These are phyloP conservation scores for Latrodectus geometricus DNA, from an alignment of 1,140 invertebrate genomes.

Conservation along the genomic window DNA sequence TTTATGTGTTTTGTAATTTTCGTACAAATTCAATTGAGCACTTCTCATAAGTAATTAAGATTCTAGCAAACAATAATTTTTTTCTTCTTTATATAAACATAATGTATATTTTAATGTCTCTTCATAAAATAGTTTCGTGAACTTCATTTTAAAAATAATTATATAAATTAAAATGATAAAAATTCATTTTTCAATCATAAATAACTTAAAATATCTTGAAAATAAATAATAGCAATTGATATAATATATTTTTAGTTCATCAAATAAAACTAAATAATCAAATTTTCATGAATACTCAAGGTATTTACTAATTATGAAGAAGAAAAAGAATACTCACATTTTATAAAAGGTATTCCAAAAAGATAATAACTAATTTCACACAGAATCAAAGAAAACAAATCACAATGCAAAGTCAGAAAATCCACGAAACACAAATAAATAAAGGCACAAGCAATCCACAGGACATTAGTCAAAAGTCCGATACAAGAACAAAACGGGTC, in stretches of 20 bases:
- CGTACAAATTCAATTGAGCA: too few species aligned
- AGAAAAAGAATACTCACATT: not conserved
- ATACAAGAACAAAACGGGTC: constrained; percentile 13
- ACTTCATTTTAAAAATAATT: not conserved
- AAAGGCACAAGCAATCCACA: not conserved
- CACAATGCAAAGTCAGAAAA: not conserved
- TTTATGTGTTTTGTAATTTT: too few species aligned
- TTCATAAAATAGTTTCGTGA: too few species aligned
- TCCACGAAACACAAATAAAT: constrained; percentile 19
- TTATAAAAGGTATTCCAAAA: not conserved
- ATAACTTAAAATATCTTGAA: not conserved
- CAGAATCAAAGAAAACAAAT: not conserved
- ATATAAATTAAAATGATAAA: too few species aligned
- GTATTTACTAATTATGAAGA: too few species aligned
- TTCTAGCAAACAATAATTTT: too few species aligned
- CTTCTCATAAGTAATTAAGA: too few species aligned
- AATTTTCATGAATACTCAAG: too few species aligned
- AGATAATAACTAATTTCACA: not conserved
- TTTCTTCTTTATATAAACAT: too few species aligned
- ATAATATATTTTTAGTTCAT: not conserved
- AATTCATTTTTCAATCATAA: not conserved
- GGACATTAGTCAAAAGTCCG: not conserved
- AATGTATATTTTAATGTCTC: too few species aligned
- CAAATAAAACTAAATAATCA: not conserved
- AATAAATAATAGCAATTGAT: not conserved